These are phyloP conservation scores for Etheostoma perlongum DNA, from an alignment of 2,797 vertebrate species.

Conservation along the genomic window DNA sequence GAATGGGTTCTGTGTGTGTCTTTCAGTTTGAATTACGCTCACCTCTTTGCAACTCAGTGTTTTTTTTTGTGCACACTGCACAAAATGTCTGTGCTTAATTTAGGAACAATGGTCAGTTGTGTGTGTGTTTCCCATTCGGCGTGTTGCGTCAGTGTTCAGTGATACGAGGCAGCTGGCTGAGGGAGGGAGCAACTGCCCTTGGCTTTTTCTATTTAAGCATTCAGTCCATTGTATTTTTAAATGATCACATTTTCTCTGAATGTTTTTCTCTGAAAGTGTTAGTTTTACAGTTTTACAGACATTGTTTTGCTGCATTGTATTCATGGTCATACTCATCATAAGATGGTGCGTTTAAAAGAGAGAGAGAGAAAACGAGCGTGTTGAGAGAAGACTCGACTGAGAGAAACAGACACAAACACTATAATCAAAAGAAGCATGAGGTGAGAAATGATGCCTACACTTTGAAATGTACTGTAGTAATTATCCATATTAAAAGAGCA, in stretches of 20 bases:
- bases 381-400: too few species aligned
- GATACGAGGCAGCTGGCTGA: background rate
- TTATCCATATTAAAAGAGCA: background rate
- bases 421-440: background rate
- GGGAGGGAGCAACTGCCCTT: background rate
- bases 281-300: too few species aligned
- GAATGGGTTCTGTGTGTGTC: slow-evolving; percentile 4
- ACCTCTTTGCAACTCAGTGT: slow-evolving; percentile 13
- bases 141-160: slow-evolving; percentile 29
- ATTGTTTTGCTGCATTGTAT: background rate
- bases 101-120: background rate
- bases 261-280: background rate
- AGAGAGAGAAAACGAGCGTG: background rate
- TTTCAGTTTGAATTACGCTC: slow-evolving; percentile 33
- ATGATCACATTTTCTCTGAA: background rate
- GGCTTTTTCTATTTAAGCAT: slow-evolving; percentile 8
- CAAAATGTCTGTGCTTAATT: slow-evolving; percentile 37
- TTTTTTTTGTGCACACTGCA: slow-evolving; percentile 6
- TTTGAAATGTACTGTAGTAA: background rate
- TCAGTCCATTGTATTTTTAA: background rate
- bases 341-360: background rate
- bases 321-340: background rate
- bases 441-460: background rate
- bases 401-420: background rate
- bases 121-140: background rate